Conservation (phyloP, 2,113 vertebrate species). For the Petaurus breviceps region DNA sequence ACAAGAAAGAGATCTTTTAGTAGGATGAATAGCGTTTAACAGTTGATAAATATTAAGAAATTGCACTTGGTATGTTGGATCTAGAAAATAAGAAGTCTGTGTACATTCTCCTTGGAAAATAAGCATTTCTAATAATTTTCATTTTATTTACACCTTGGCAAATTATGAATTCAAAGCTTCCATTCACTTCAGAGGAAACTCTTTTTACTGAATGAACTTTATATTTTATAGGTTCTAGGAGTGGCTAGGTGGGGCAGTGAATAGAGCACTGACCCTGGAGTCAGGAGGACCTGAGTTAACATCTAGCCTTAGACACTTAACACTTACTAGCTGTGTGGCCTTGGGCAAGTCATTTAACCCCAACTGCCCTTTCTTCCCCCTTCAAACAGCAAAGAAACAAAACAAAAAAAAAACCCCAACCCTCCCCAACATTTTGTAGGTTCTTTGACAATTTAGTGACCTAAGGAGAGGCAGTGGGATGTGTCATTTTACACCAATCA, state of each 20-base stretch:
- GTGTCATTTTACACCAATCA: background rate
- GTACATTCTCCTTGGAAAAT: background rate
- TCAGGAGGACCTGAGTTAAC: too few species aligned
- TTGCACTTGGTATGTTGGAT: background rate
- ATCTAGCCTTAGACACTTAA: too few species aligned
- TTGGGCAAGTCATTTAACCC: too few species aligned
- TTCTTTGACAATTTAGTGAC: background rate
- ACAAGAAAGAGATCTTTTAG: background rate
- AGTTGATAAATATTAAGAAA: background rate
- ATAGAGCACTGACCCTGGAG: too few species aligned
- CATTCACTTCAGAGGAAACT: slow-evolving; percentile 27
- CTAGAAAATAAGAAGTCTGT: background rate
- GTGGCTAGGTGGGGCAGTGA: too few species aligned
- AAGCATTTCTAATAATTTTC: slow-evolving; percentile 29
- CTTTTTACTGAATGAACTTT: background rate
- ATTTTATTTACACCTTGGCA: slow-evolving; percentile 17
- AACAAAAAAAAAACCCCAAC: too few species aligned
- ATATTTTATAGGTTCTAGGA: background rate
- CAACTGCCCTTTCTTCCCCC: too few species aligned
- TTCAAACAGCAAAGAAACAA: too few species aligned
- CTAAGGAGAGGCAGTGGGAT: background rate
- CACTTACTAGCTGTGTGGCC: too few species aligned
- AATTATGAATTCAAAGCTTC: slow-evolving; percentile 5
- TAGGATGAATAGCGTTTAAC: background rate
- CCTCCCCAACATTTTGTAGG: background rate